These are phyloP conservation scores for Trichoplax adhaerens DNA, from an alignment of 37 sponge, comb jelly and placozoan genomes.

Conservation along the genomic window DNA sequence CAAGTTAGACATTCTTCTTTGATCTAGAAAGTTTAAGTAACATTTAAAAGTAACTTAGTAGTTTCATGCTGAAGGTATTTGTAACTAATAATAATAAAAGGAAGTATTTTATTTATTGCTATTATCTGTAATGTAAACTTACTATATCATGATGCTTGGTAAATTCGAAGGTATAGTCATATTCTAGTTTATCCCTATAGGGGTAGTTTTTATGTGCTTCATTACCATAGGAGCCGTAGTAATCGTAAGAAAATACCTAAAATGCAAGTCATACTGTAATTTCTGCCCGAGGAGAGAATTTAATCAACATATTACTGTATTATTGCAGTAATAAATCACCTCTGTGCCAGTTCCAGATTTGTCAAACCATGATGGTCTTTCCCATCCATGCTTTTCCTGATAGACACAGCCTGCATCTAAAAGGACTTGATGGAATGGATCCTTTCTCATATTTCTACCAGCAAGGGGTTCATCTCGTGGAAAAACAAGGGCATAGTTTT, in stretches of 20 bases:
- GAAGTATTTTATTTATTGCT: no score
- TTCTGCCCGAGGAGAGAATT: no score
- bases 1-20: constrained; percentile 38
- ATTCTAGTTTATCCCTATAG: constrained; percentile 19
- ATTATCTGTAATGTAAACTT: no score
- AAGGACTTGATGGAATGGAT: constrained; percentile 12
- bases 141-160: no score
- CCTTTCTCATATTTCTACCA: constrained; percentile 29
- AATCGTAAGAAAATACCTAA: constrained; percentile 20
- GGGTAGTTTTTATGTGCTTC: constrained; percentile 13
- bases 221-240: constrained; percentile 24
- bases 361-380: constrained; percentile 65
- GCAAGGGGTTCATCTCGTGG: constrained; percentile 26
- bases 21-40: not conserved
- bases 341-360: not conserved
- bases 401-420: constrained; percentile 22
- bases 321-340: no score
- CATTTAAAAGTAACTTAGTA: not conserved
- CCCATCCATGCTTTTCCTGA: constrained; percentile 54
- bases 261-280: not conserved
- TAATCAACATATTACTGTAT: no score
- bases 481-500: constrained; percentile 31
- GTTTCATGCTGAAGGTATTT: no score
- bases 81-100: no score
- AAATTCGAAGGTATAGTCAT: not conserved